Percentiles rank a stretch among this genome's conserved stretches.
Conservation (phyloP, 2,797 vertebrate genomes). For the Crocidura indochinensis region DNA sequence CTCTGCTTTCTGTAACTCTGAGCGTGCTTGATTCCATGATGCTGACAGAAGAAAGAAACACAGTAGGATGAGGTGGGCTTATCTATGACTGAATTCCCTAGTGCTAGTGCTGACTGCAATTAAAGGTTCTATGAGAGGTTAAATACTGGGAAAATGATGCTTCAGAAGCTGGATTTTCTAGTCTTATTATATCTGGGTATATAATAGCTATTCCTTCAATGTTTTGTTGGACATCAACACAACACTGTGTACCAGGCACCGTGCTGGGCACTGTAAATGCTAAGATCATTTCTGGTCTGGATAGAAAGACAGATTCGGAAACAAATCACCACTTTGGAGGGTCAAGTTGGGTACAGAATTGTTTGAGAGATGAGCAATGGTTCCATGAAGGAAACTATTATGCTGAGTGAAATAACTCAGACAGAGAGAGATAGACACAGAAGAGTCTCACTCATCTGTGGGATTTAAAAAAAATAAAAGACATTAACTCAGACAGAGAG, state of each 20-base stretch:
- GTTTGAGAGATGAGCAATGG: no score
- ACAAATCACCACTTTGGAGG: background rate
- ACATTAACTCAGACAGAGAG: no score
- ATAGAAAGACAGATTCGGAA: background rate
- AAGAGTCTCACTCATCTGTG: no score
- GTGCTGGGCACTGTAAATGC: background rate
- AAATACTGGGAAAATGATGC: background rate
- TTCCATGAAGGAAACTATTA: no score
- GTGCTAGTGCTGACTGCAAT: background rate
- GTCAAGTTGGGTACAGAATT: no score
- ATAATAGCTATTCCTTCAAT: background rate
- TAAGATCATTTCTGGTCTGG: background rate
- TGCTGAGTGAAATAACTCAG: no score
- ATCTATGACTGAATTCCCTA: background rate
- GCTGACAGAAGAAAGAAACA: background rate
- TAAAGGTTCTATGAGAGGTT: background rate
- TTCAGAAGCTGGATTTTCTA: slow-evolving; percentile 7
- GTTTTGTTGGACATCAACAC: background rate
- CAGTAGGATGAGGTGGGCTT: background rate
- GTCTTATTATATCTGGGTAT: background rate
- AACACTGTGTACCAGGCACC: background rate
- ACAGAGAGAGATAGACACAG: no score
- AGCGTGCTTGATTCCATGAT: background rate
- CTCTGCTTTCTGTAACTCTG: background rate
- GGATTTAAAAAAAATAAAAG: no score